A percentile compares a stretch with the other conserved stretches of the same genome.
phyloP scores from a whole-genome alignment of 2,113 vertebrate genomes.

The Gobiocypris rarus region DNA sequence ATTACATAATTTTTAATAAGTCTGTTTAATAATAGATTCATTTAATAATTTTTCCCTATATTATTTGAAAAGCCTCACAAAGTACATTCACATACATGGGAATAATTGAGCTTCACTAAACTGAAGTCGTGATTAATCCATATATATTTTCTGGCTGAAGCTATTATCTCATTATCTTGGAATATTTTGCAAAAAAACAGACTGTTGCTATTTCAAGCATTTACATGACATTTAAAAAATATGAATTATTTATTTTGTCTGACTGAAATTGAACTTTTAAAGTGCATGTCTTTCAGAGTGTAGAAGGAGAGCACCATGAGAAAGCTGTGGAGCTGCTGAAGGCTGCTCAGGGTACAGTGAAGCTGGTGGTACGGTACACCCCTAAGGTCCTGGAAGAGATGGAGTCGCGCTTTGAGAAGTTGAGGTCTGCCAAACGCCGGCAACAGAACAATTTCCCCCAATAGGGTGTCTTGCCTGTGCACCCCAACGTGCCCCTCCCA shows the following conservation, averaged over 20 bases:
- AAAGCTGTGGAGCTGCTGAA: constrained; percentile 97
- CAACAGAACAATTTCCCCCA: constrained; percentile 90
- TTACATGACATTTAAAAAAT: not conserved
- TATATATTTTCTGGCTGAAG: not conserved
- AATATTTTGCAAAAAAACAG: not conserved
- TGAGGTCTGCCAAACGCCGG: constrained; percentile 96
- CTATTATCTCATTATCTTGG: not conserved
- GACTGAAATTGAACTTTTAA: not conserved
- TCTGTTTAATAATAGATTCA: not conserved
- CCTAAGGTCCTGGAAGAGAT: constrained; percentile 96
- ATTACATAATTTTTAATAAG: too few species aligned
- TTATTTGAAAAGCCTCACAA: not conserved
- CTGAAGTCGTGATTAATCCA: not conserved
- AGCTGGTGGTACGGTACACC: constrained; percentile 94
- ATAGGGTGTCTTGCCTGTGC: constrained; percentile 65
- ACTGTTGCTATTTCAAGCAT: not conserved
- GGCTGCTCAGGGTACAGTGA: constrained; percentile 95
- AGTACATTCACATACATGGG: not conserved
- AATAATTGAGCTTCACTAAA: not conserved
- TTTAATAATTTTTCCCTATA: not conserved
- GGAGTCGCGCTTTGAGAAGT: constrained; percentile 98
- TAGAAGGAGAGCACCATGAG: constrained; percentile 97
- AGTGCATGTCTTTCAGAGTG: constrained; percentile 78
- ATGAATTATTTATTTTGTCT: not conserved
- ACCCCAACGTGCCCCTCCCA: not conserved